Conservation (phyloP, 2,113 vertebrate genomes). For the Tachuris rubrigastra region DNA sequence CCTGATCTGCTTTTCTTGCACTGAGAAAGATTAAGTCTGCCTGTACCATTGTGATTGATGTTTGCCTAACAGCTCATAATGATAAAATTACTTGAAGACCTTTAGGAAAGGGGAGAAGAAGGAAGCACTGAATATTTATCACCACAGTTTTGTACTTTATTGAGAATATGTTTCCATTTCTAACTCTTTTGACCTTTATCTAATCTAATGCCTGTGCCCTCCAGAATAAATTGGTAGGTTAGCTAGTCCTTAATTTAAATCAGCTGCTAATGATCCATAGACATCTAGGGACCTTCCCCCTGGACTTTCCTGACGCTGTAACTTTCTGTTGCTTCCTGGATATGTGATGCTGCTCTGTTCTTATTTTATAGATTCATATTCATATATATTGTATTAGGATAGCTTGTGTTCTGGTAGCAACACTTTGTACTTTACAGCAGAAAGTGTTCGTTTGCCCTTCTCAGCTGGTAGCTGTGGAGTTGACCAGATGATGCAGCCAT, state of each 20-base stretch:
- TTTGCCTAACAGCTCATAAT: slow-evolving; percentile 9
- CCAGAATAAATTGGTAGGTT: neutral
- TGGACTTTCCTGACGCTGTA: neutral
- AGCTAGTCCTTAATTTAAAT: neutral
- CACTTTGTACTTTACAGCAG: neutral
- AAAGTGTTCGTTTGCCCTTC: neutral
- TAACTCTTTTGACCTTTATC: slow-evolving; percentile 1
- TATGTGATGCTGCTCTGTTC: neutral
- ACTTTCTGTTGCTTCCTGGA: neutral
- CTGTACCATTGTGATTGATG: neutral
- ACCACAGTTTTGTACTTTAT: slow-evolving; percentile 1
- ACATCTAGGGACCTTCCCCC: neutral
- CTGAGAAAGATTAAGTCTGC: neutral
- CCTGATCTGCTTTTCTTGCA: neutral
- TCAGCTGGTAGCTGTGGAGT: neutral
- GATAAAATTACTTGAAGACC: slow-evolving; percentile 3
- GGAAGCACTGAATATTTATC: slow-evolving; percentile 13
- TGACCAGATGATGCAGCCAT: neutral
- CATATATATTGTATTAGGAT: neutral
- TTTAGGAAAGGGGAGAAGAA: neutral
- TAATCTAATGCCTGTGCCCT: neutral
- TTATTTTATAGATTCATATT: neutral
- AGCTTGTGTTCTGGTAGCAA: neutral
- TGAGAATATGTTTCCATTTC: neutral
- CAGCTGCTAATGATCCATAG: neutral